Base-by-base conservation (phyloP, 1,140 invertebrate species). In the Limonius californicus region DNA sequence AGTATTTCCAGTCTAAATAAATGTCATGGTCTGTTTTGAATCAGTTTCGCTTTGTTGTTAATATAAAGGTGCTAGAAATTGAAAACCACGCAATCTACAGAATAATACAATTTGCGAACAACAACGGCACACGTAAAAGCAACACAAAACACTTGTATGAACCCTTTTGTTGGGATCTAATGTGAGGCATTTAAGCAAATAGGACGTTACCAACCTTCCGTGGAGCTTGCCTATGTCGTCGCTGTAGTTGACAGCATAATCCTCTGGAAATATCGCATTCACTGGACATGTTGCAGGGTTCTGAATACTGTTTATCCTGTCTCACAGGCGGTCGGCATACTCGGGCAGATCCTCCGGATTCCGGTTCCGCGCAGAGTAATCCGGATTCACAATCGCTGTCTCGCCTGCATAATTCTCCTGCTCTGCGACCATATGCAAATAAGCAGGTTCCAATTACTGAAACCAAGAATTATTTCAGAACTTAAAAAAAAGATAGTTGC, bases 221-320 rank as follows among this genome's bases (percentile, higher is more conserved):
- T 42, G 89, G 85, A 57, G 88, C 85, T 80, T 90, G 91, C 43
- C 92, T 83, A 75, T 95, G 92, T 69, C 92, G 84, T 61, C 91
- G 83, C 66, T 93, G 90, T 57, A 94, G 79, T 75, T 94, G 90
- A 76, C 92, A 95, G 76, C 92, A 95, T 14, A 95, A 82, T 19
- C 92, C 92, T 39, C 89, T 84, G 43, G 84, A 84, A 62, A 93
- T 88, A 76, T 94, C 91, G 68, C 92, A 95, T 65, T 95, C 92
- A 62, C 85, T 87, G 58, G 90, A 93, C 74, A 89, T 86, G 57
- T 80, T 79, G 77, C 92, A 95, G 58, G 91, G 87, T 72, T 93
- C 90, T 72, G 89, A 91, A 77, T 93, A 92, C 66, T 90, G 88
- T 74, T 92, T 92, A 65, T 86, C 88, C 16, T 85, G 84, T 53